Percentiles rank a stretch among this genome's conserved stretches.
Evolutionary conservation across 1,140 invertebrate genomes (phyloP).

Genomic region (Papilio aristodemus): DNA sequence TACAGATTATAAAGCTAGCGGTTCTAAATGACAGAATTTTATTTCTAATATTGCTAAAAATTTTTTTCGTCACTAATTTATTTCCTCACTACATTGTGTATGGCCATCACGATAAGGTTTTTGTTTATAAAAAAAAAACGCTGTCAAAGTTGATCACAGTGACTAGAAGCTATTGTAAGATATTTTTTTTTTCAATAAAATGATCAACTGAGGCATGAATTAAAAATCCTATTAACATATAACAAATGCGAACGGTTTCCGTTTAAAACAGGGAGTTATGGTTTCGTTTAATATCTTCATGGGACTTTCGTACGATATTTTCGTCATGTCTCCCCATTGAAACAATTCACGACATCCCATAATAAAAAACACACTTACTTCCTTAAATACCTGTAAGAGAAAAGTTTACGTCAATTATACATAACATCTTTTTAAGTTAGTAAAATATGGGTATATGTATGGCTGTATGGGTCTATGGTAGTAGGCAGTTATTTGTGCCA

Average conservation of each 20-base stretch:
- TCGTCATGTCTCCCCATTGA: background rate
- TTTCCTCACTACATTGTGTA: slow-evolving; percentile 25
- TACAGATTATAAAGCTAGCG: background rate
- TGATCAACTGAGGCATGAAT: background rate
- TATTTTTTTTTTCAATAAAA: slow-evolving; percentile 11
- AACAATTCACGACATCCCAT: slow-evolving; percentile 6
- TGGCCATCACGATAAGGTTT: slow-evolving; percentile 14
- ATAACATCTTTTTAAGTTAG: too few relatives aligned
- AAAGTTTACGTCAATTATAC: background rate
- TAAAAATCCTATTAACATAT: background rate
- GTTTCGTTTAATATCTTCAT: background rate
- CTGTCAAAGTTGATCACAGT: slow-evolving; percentile 27
- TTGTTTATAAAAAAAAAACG: slow-evolving; percentile 1
- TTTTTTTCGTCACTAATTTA: slow-evolving; percentile 23
- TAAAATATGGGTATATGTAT: too few relatives aligned
- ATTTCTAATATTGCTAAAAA: slow-evolving; percentile 30
- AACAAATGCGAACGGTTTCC: slow-evolving; percentile 8
- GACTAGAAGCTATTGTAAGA: slow-evolving; percentile 22
- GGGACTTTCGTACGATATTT: background rate
- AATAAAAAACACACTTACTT: slow-evolving; percentile 23
- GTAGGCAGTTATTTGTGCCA: too few relatives aligned
- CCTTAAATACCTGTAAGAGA: slow-evolving; percentile 29
- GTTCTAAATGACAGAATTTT: slow-evolving; percentile 19
- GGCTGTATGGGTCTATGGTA: too few relatives aligned
- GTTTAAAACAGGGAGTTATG: background rate